Percentiles rank a stretch among this genome's conserved stretches.
Evolutionary conservation across 2,888 invertebrate genomes (phyloP).

Genomic region (Pocota personata): DNA sequence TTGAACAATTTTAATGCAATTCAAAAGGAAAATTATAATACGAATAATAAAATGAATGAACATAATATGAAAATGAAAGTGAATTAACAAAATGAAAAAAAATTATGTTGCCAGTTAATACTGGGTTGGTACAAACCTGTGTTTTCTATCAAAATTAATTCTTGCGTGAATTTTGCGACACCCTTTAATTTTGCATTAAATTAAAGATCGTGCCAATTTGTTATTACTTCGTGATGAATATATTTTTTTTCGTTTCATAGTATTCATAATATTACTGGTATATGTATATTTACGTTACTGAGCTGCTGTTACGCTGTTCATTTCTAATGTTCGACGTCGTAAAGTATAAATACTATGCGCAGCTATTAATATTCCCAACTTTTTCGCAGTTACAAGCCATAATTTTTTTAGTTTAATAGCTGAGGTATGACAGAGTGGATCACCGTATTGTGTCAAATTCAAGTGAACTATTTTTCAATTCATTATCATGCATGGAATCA

Average conservation of each 20-base stretch:
- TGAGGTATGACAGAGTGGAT: background rate
- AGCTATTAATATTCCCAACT: background rate
- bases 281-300: background rate
- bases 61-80: no score
- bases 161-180: no score
- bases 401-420: background rate
- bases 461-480: no score
- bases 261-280: background rate
- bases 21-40: no score
- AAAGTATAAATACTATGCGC: background rate
- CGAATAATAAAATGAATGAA: no score
- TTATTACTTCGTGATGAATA: background rate
- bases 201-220: background rate
- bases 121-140: background rate
- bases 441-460: background rate
- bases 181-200: conserved; percentile 15
- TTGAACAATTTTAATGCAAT: no score
- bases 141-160: no score
- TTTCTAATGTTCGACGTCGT: background rate
- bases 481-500: background rate
- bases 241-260: background rate
- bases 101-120: no score
- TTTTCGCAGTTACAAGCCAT: background rate
- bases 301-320: background rate
- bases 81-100: no score